A percentile compares a stretch with the other conserved stretches of the same genome.
phyloP scores from a whole-genome alignment of 92 coral and sea anemone genomes.

The Siderastrea radians region DNA sequence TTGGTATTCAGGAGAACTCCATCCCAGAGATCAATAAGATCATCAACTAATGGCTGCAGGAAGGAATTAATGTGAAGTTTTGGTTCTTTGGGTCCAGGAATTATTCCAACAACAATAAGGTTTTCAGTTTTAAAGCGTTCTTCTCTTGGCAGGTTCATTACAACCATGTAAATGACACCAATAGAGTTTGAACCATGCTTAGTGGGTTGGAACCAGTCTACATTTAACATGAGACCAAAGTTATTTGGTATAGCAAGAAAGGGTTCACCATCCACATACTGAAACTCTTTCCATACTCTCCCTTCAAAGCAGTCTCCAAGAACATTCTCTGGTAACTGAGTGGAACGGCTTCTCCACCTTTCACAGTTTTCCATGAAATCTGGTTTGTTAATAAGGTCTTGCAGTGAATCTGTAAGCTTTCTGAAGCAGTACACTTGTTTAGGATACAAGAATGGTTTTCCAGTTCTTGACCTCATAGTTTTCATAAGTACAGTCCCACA shows the following conservation, averaged over 20 bases:
- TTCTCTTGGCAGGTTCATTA: conserved; percentile 70
- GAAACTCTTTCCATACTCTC: conserved; percentile 68
- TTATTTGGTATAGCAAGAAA: conserved; percentile 62
- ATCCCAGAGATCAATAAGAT: conserved; percentile 58
- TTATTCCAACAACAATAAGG: conserved; percentile 58
- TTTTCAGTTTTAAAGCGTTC: conserved; percentile 73
- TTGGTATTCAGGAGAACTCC: conserved; percentile 43
- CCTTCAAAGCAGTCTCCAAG: conserved; percentile 73
- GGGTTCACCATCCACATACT: conserved; percentile 58
- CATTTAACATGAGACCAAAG: conserved; percentile 66
- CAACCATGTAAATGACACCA: conserved; percentile 66
- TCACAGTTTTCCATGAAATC: conserved; percentile 66
- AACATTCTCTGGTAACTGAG: conserved; percentile 26
- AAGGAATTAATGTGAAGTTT: conserved; percentile 52
- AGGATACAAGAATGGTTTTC: conserved; percentile 61
- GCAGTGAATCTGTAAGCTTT: conserved; percentile 41
- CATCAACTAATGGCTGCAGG: conserved; percentile 57
- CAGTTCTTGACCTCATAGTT: conserved; percentile 63
- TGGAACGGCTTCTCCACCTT: conserved; percentile 42
- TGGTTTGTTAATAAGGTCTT: conserved; percentile 57
- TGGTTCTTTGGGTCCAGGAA: conserved; percentile 69
- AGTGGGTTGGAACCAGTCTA: conserved; percentile 76
- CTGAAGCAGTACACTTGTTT: conserved; percentile 62
- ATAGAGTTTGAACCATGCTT: conserved; percentile 62
- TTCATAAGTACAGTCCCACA: conserved; percentile 75